These are phyloP conservation scores for Mormoops blainvillei DNA, from an alignment of 2,113 vertebrate genomes.

Conservation along the genomic window DNA sequence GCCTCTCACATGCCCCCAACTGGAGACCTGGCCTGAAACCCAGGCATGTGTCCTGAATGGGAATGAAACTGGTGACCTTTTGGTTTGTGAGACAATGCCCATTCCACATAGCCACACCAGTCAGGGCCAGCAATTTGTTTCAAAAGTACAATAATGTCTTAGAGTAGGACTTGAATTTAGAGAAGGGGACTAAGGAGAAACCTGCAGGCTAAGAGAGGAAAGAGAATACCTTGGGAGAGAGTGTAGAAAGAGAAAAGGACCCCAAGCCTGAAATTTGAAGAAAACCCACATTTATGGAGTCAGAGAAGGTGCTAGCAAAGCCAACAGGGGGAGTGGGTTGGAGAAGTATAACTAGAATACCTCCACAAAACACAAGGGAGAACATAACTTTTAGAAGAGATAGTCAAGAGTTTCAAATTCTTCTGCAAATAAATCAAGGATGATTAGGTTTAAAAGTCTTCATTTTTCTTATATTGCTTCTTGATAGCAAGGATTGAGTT, in stretches of 20 bases:
- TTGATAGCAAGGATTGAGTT: slow-evolving; percentile 8
- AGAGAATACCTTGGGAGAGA: not conserved
- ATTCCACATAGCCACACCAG: too few species aligned
- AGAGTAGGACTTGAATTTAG: not conserved
- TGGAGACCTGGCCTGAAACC: too few species aligned
- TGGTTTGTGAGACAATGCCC: too few species aligned
- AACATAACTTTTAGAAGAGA: not conserved
- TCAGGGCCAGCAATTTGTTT: not conserved
- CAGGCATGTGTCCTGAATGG: too few species aligned
- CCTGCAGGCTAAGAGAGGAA: not conserved
- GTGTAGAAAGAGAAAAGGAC: not conserved
- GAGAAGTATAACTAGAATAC: not conserved
- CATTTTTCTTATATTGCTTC: not conserved
- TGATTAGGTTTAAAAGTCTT: not conserved
- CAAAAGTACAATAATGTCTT: not conserved
- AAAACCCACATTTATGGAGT: not conserved
- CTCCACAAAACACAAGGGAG: not conserved
- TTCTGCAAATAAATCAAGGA: not conserved
- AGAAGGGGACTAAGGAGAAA: not conserved
- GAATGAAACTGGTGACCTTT: too few species aligned
- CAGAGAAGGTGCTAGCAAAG: not conserved
- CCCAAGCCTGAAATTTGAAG: not conserved
- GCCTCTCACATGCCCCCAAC: too few species aligned
- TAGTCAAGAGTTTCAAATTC: not conserved
- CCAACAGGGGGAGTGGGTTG: not conserved